Evolutionary conservation across 1,140 invertebrate genomes (phyloP).

Genomic region (Drosophila ficusphila): DNA sequence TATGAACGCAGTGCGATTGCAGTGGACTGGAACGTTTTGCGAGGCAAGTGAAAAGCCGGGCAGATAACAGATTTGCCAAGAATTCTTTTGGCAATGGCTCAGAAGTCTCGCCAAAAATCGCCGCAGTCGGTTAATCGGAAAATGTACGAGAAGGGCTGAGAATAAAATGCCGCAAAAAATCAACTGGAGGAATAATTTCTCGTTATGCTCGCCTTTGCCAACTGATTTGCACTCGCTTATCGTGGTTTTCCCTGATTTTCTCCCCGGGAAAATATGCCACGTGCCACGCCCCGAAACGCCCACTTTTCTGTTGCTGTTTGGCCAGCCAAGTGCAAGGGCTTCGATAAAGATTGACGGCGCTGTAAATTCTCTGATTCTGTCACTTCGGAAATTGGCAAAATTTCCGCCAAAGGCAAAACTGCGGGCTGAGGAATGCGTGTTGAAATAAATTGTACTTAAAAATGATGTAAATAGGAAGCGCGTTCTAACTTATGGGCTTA

Average conservation of each 20-base stretch:
- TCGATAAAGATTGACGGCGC: conserved; percentile 82
- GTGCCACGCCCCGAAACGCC: conserved; percentile 34
- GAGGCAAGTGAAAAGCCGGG: conserved; percentile 19
- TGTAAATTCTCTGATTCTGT: conserved; percentile 84
- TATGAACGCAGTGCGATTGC: conserved; percentile 60
- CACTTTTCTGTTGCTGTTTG: conserved; percentile 60
- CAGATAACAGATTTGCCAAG: conserved; percentile 74
- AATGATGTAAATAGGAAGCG: conserved; percentile 31
- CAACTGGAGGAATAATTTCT: conserved; percentile 63
- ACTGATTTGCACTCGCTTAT: conserved; percentile 78
- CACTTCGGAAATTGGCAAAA: conserved; percentile 83
- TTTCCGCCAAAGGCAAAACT: conserved; percentile 47
- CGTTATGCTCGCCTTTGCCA: conserved; percentile 47
- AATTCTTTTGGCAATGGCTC: conserved; percentile 63
- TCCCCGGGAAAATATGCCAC: conserved; percentile 54
- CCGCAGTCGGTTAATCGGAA: conserved; percentile 70
- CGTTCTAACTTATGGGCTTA: conserved; percentile 10
- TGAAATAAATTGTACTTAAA: conserved; percentile 48
- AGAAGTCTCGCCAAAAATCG: conserved; percentile 38
- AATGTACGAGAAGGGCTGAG: conserved; percentile 33
- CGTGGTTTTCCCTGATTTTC: conserved; percentile 24
- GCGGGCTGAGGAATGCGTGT: conserved; percentile 31
- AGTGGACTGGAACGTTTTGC: conserved; percentile 57
- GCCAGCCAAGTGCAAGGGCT: conserved; percentile 74
- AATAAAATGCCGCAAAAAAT: conserved; percentile 67